These are phyloP conservation scores for Arizona elegans DNA, from an alignment of 2,113 vertebrate species.

Conservation along the genomic window DNA sequence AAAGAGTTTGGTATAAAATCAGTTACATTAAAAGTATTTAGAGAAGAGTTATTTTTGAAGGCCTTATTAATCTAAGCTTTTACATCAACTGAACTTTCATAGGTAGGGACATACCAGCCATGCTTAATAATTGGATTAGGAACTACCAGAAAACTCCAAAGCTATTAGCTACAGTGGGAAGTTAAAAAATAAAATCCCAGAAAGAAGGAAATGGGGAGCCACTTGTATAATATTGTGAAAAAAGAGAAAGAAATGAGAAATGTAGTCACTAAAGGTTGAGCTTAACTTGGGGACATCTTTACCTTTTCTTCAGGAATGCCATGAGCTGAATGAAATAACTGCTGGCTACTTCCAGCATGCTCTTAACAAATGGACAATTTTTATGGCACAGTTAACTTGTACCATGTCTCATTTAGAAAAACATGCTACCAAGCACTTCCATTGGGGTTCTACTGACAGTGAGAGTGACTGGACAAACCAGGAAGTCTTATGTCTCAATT, in stretches of 20 bases:
- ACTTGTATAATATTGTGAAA: neutral
- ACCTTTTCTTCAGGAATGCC: neutral
- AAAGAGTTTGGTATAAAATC: constrained; percentile 15
- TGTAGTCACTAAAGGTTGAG: neutral
- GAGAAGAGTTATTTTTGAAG: constrained; percentile 27
- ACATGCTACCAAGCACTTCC: neutral
- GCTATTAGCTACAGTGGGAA: neutral
- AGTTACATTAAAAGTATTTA: constrained; percentile 23
- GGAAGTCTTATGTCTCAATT: neutral
- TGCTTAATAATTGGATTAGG: neutral
- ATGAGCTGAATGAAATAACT: neutral
- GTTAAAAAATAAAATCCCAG: neutral
- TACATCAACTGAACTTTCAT: neutral
- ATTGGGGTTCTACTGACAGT: neutral
- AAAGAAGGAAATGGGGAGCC: neutral
- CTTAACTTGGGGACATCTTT: neutral
- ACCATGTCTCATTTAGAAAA: neutral
- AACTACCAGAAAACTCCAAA: neutral
- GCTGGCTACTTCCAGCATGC: neutral
- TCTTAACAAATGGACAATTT: neutral
- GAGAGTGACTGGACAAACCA: neutral
- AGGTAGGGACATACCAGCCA: neutral
- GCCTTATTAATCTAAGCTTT: constrained; percentile 30
- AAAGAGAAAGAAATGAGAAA: neutral
- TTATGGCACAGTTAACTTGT: neutral